Conservation (phyloP, 1,140 invertebrate species). For the Ruditapes philippinarum region DNA sequence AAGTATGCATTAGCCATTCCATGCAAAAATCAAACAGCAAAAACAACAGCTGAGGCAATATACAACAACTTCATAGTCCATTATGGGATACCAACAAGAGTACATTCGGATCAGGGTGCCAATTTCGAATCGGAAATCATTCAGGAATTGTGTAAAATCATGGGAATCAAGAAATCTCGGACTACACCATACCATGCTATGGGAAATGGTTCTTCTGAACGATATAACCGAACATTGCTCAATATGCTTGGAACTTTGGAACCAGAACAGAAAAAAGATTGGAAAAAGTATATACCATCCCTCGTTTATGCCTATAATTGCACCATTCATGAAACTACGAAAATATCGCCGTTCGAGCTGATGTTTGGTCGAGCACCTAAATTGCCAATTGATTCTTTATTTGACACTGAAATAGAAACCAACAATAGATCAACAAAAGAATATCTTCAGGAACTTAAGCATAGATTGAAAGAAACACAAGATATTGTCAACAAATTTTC, state of each 20-base stretch:
- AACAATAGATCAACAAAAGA: not conserved
- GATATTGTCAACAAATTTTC: constrained; percentile 44
- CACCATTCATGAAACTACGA: constrained; percentile 64
- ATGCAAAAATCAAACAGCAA: constrained; percentile 67
- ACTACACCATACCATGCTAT: constrained; percentile 27
- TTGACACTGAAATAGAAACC: constrained; percentile 11
- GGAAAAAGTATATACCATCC: constrained; percentile 55
- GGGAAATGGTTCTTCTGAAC: constrained; percentile 24
- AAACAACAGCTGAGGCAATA: constrained; percentile 46
- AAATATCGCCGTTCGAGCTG: constrained; percentile 50
- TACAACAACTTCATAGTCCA: constrained; percentile 58
- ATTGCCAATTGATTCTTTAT: constrained; percentile 57
- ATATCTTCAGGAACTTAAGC: constrained; percentile 40
- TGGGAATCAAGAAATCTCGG: constrained; percentile 45
- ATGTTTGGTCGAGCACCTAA: constrained; percentile 65
- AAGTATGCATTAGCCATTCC: constrained; percentile 65
- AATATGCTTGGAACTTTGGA: constrained; percentile 64
- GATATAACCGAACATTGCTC: constrained; percentile 62
- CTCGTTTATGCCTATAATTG: constrained; percentile 69
- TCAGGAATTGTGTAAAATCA: constrained; percentile 52
- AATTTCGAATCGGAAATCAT: constrained; percentile 63
- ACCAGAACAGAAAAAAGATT: constrained; percentile 53
- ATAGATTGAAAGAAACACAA: not conserved
- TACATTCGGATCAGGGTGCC: constrained; percentile 60
- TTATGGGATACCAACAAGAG: constrained; percentile 53